phyloP scores from a whole-genome alignment of 2,113 vertebrate species.

The Gambusia holbrooki region DNA sequence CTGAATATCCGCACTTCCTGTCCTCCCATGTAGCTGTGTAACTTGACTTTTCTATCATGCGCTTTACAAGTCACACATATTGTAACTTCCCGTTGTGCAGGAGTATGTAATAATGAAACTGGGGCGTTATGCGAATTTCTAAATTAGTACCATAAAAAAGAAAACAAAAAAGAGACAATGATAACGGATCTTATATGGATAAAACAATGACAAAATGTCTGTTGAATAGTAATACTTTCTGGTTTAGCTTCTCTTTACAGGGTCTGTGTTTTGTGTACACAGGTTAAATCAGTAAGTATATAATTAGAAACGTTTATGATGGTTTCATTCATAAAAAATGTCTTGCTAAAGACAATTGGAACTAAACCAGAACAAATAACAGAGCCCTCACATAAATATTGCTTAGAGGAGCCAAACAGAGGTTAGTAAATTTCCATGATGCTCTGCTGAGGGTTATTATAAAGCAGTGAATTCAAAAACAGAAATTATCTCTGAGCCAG shows the following conservation, averaged over 20 bases:
- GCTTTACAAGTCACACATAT: not conserved
- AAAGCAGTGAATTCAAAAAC: slow-evolving; percentile 15
- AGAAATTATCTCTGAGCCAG: slow-evolving; percentile 29
- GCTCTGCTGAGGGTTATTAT: slow-evolving; percentile 13
- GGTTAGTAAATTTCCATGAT: slow-evolving; percentile 9
- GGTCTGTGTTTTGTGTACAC: not conserved
- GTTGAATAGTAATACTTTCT: too few relatives aligned
- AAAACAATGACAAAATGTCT: too few relatives aligned
- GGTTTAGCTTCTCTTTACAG: too few relatives aligned
- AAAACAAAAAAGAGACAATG: not conserved
- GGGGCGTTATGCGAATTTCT: not conserved
- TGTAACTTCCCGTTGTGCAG: not conserved
- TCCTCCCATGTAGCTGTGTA: not conserved
- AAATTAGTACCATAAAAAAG: not conserved
- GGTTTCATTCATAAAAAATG: not conserved
- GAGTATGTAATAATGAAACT: not conserved
- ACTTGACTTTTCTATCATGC: not conserved
- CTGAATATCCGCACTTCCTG: not conserved
- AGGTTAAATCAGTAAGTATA: not conserved
- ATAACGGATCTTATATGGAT: too few relatives aligned
- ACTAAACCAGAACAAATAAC: not conserved
- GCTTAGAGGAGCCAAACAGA: slow-evolving; percentile 7
- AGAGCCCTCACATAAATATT: not conserved
- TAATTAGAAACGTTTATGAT: not conserved
- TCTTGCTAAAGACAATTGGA: not conserved